phyloP scores from a whole-genome alignment of 1,140 invertebrate species.

The Pachypsylla venusta region DNA sequence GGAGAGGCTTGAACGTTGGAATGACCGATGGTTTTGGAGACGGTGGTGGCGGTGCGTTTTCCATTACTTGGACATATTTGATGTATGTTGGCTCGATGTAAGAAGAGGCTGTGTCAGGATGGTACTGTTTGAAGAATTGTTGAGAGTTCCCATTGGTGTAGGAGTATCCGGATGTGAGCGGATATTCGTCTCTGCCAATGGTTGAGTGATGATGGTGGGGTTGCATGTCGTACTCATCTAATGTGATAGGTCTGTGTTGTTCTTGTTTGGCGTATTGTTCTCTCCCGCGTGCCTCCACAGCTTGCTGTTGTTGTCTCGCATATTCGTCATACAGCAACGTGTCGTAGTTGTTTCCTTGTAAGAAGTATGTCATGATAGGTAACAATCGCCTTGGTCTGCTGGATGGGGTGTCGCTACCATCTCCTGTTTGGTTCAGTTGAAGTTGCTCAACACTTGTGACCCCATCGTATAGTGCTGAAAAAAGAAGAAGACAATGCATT shows the following conservation, averaged over 20 bases:
- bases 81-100: not conserved
- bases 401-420: not conserved
- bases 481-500: not conserved
- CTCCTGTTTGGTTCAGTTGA: not conserved
- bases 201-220: not conserved
- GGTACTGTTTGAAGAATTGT: slow-evolving; percentile 5
- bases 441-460: not conserved
- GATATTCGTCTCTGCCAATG: not conserved
- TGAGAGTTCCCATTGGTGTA: not conserved
- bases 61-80: not conserved
- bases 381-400: slow-evolving; percentile 56
- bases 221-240: too few relatives aligned
- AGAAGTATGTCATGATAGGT: slow-evolving; percentile 64
- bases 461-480: not conserved
- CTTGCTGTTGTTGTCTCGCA: not conserved
- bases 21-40: not conserved
- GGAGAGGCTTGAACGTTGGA: not conserved
- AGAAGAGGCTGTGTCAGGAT: not conserved
- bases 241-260: too few relatives aligned
- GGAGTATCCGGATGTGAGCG: slow-evolving; percentile 4
- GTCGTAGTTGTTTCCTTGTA: slow-evolving; percentile 23
- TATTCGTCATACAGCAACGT: not conserved
- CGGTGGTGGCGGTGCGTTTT: not conserved
- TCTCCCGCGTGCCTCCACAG: not conserved
- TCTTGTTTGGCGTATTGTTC: too few relatives aligned